Conservation (phyloP, 2,888 invertebrate species). For the Griposia aprilina region DNA sequence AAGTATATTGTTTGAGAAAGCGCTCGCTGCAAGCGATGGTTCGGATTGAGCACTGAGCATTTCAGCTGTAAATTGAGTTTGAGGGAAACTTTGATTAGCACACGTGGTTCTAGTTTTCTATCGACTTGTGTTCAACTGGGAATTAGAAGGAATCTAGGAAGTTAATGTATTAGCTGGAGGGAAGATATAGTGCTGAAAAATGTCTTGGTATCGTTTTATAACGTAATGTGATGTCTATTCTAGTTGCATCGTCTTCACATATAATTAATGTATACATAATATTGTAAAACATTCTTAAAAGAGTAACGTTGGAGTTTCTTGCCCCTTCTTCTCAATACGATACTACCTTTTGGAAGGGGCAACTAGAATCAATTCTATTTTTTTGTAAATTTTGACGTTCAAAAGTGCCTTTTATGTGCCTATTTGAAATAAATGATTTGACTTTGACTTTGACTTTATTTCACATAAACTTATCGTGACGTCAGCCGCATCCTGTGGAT, state of each 20-base stretch:
- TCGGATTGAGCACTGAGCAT: conserved; percentile 31
- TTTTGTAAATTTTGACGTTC: too few relatives aligned
- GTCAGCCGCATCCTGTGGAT: not conserved
- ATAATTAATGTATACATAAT: too few relatives aligned
- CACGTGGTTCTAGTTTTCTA: conserved; percentile 26
- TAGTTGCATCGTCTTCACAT: too few relatives aligned
- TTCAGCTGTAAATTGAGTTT: conserved; percentile 47
- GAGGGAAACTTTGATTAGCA: conserved; percentile 46
- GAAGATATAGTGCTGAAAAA: not conserved
- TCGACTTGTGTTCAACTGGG: conserved; percentile 29
- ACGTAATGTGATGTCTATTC: not conserved
- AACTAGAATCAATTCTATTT: too few relatives aligned
- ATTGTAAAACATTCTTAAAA: too few relatives aligned
- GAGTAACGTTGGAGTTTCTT: too few relatives aligned
- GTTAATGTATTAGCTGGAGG: conserved; percentile 2
- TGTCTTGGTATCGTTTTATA: not conserved
- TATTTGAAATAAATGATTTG: too few relatives aligned
- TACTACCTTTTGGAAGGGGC: too few relatives aligned
- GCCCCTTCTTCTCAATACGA: too few relatives aligned
- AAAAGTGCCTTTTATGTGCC: too few relatives aligned
- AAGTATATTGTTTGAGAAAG: conserved; percentile 44
- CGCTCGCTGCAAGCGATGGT: conserved; percentile 36
- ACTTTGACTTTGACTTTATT: too few relatives aligned
- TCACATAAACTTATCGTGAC: not conserved
- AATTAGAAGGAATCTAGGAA: conserved; percentile 2